Base-by-base conservation (phyloP, 2,888 invertebrate genomes). In the Marronus borbonicus region DNA sequence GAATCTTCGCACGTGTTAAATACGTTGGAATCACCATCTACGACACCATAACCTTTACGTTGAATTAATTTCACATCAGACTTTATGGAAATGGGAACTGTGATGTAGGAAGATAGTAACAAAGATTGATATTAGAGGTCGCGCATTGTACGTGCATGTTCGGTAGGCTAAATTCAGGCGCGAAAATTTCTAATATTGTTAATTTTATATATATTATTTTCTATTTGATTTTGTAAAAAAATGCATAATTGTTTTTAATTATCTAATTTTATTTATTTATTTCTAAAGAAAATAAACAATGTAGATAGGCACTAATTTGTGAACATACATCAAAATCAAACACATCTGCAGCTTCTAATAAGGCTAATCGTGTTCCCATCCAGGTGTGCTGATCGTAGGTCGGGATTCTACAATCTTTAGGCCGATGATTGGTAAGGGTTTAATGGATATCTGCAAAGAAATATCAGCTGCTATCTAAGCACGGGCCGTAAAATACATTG, bases 401-500 rank as follows among this genome's bases (percentile, higher is more conserved):
- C 20, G 60, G 14, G 39, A 60, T 72, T 36, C 58, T 72, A 20
- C 58, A 58, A 52, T 17, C 17, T n/a, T 52, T 14, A 52, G 52
- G n/a, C 4, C n/a, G 52, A 17, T 55, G 52, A 14, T 20, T 17
- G 36, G n/a, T 52, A 24, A 72, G 58, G 44, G 72, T 24, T 70
- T 24, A 70, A 70, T 70, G 24, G 17, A 72, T 72, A 72, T 60
- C 58, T 72, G 44, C 60, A 39, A 72, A 70, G 55, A 36, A 72
- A 50, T 44, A 72, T 72, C 72, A 72, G 58, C 72, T 72, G 72
- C 72, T 50, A 28, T 28, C 55, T 31, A 70, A 55, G 3, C 52
- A 60, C 2, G 14, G n/a, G 17, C 17, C 52, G 60, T 58, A 58
- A 72, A 17, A 72, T 58, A 72, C 20, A 72, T 58, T 72, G 72